These are phyloP conservation scores for Neotoma lepida DNA, from an alignment of 2,113 vertebrate genomes.

Conservation along the genomic window DNA sequence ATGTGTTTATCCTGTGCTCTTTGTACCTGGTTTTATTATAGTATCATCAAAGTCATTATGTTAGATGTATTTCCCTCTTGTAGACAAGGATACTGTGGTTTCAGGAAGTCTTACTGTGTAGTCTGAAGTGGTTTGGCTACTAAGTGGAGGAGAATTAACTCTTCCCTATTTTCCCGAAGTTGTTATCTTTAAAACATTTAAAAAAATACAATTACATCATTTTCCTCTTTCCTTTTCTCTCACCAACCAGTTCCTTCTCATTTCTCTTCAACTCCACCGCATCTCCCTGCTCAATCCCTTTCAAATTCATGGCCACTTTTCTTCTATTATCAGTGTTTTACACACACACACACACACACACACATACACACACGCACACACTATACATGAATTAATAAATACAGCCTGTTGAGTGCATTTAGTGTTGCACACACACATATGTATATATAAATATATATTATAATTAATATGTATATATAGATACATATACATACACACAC, in stretches of 20 bases:
- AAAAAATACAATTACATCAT: background rate
- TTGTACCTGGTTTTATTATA: constrained; percentile 24
- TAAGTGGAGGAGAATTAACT: background rate
- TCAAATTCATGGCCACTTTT: background rate
- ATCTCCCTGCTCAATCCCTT: background rate
- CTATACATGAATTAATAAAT: no score
- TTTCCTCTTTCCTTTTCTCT: background rate
- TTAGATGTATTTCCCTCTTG: background rate
- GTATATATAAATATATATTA: no score
- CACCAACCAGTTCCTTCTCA: background rate
- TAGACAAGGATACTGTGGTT: background rate
- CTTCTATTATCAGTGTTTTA: background rate
- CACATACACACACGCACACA: no score
- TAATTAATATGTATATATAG: no score
- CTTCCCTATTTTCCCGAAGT: background rate
- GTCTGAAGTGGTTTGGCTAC: background rate
- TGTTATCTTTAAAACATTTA: background rate
- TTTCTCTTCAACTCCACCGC: background rate
- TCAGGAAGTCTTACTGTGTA: background rate
- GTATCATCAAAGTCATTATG: background rate
- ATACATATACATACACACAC: background rate
- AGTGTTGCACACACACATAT: background rate
- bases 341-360: background rate
- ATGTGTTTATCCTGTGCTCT: background rate
- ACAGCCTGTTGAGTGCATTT: no score